A percentile compares a stretch with the other conserved stretches of the same genome.
phyloP scores from a whole-genome alignment of 2,113 vertebrate species.

The Pica pica region DNA sequence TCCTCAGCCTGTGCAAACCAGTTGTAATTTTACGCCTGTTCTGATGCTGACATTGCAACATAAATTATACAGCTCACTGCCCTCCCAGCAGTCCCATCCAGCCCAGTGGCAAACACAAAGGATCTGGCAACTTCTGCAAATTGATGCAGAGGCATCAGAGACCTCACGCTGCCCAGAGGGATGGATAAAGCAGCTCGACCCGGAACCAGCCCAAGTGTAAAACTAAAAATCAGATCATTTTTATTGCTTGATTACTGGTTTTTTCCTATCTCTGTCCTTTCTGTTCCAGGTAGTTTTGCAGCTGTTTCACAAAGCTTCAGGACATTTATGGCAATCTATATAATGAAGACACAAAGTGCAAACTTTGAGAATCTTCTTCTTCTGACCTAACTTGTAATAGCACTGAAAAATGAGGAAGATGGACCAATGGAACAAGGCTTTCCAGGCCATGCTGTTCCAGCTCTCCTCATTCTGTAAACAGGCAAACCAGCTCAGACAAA shows the following conservation, averaged over 20 bases:
- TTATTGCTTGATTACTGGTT: accelerated
- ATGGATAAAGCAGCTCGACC: background rate
- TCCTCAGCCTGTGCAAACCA: background rate
- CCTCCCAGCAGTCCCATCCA: background rate
- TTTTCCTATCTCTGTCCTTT: background rate
- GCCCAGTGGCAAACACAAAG: background rate
- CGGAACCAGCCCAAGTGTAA: background rate
- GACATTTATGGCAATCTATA: background rate
- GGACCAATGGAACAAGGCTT: background rate
- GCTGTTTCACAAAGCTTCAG: background rate
- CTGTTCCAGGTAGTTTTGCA: background rate
- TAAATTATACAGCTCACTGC: conserved; percentile 16
- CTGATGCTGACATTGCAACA: background rate
- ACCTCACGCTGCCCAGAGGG: background rate
- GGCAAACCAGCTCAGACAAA: background rate
- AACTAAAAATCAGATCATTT: background rate
- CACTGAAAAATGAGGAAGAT: background rate
- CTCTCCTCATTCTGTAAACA: background rate
- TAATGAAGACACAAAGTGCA: background rate
- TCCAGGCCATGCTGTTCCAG: background rate
- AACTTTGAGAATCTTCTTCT: background rate
- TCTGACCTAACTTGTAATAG: background rate
- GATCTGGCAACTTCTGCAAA: background rate
- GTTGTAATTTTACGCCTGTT: background rate
- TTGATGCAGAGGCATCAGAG: background rate